phyloP scores from a whole-genome alignment of 30 jellyfish, hydroid and myxozoan genomes.

The Sanderia malayensis region DNA sequence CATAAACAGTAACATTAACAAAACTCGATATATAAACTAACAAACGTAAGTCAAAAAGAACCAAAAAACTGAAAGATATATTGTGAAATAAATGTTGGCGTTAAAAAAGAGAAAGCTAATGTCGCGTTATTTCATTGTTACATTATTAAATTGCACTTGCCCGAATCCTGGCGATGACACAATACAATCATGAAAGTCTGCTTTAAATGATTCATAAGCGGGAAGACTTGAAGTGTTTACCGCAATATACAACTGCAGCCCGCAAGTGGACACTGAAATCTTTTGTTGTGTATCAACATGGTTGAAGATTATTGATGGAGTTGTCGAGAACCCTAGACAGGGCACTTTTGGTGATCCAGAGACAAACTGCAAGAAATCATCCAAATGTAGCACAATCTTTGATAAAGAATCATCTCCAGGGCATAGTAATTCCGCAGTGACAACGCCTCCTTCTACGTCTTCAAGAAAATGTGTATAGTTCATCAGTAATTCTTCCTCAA shows the following conservation, averaged over 20 bases:
- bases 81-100: no score
- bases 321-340: not conserved
- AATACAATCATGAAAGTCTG: not conserved
- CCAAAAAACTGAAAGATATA: no score
- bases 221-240: no score
- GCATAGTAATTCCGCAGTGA: not conserved
- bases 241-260: not conserved
- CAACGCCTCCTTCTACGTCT: not conserved
- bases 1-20: constrained; percentile 1
- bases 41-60: no score
- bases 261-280: not conserved
- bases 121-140: no score
- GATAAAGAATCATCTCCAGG: not conserved
- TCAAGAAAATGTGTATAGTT: not conserved
- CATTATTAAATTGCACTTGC: not conserved
- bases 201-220: not conserved
- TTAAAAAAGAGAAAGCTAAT: no score
- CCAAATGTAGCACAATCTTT: not conserved
- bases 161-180: not conserved
- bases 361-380: not conserved
- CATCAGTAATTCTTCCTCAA: not conserved
- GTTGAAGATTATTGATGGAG: not conserved
- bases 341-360: constrained; percentile 12
- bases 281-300: constrained; percentile 1
- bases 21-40: constrained; percentile 4